Conservation (phyloP, 2,888 invertebrate genomes). For the Rhamnusium bicolor region DNA sequence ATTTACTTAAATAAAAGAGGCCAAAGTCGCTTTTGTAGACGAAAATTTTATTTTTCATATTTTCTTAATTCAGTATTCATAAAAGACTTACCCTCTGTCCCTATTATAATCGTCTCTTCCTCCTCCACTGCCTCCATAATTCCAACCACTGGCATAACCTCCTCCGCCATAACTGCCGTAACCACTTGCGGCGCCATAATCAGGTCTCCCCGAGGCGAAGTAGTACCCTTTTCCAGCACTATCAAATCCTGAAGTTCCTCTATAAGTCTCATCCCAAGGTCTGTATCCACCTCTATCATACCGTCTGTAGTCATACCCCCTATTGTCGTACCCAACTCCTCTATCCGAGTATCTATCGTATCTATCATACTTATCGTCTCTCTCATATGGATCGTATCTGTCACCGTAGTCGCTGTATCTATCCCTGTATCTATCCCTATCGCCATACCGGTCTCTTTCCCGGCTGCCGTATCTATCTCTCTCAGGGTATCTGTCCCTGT, state of each 20-base stretch:
- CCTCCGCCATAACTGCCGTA: slow-evolving; percentile 38
- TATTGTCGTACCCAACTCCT: slow-evolving; percentile 61
- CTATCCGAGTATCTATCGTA: slow-evolving; percentile 53
- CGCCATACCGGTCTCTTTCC: slow-evolving; percentile 57
- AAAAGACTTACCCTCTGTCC: slow-evolving; percentile 47
- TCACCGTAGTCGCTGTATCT: slow-evolving; percentile 37
- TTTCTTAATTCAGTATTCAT: too few species aligned
- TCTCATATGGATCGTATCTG: slow-evolving; percentile 40
- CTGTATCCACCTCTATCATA: slow-evolving; percentile 66
- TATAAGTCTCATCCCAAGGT: slow-evolving; percentile 76
- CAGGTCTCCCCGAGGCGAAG: slow-evolving; percentile 74
- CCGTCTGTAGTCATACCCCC: slow-evolving; percentile 72
- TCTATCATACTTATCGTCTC: slow-evolving; percentile 49
- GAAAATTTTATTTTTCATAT: too few species aligned
- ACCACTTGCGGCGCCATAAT: slow-evolving; percentile 58
- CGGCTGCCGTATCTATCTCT: slow-evolving; percentile 37
- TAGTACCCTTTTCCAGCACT: slow-evolving; percentile 77
- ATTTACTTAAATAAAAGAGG: too few species aligned
- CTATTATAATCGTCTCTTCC: slow-evolving; percentile 52
- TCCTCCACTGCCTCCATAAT: slow-evolving; percentile 56
- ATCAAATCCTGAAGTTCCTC: slow-evolving; percentile 78
- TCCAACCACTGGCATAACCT: slow-evolving; percentile 59
- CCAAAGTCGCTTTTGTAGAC: too few species aligned
- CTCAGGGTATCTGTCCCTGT: slow-evolving; percentile 28
- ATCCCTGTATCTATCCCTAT: slow-evolving; percentile 57